Percentiles rank a stretch among this genome's conserved stretches.
phyloP scores from a whole-genome alignment of 2,888 invertebrate genomes.

The Syrphus vitripennis region DNA sequence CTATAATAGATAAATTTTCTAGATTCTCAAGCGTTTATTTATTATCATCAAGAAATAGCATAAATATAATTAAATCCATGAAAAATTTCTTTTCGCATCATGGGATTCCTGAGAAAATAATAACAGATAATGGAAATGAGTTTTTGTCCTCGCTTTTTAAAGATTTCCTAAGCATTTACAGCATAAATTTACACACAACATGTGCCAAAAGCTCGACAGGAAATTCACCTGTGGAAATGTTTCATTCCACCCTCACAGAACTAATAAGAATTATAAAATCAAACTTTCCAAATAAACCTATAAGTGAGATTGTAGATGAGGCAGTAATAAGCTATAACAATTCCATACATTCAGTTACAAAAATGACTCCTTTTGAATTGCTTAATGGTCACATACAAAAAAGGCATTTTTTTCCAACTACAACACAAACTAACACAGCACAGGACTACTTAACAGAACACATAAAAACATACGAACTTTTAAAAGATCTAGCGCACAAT shows the following conservation, averaged over 20 bases:
- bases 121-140: conserved; percentile 67
- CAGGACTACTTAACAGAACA: conserved; percentile 9
- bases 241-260: conserved; percentile 33
- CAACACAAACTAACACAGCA: background rate
- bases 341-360: conserved; percentile 45
- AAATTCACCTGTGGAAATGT: conserved; percentile 24
- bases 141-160: conserved; percentile 57
- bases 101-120: conserved; percentile 54
- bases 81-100: conserved; percentile 39
- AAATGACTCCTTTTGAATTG: conserved; percentile 62
- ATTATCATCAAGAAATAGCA: conserved; percentile 47
- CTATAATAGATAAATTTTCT: conserved; percentile 67
- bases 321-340: conserved; percentile 48
- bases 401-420: conserved; percentile 17
- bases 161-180: conserved; percentile 45
- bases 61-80: conserved; percentile 53
- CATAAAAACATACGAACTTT: background rate
- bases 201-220: conserved; percentile 19
- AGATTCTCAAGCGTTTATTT: conserved; percentile 64
- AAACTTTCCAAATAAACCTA: background rate
- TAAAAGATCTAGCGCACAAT: conserved; percentile 1
- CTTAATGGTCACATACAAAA: conserved; percentile 59
- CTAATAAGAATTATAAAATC: conserved; percentile 11
- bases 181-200: conserved; percentile 19
- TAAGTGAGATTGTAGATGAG: conserved; percentile 46